Conservation (phyloP, 2,113 vertebrate species). For the Coregonus clupeaformis region DNA sequence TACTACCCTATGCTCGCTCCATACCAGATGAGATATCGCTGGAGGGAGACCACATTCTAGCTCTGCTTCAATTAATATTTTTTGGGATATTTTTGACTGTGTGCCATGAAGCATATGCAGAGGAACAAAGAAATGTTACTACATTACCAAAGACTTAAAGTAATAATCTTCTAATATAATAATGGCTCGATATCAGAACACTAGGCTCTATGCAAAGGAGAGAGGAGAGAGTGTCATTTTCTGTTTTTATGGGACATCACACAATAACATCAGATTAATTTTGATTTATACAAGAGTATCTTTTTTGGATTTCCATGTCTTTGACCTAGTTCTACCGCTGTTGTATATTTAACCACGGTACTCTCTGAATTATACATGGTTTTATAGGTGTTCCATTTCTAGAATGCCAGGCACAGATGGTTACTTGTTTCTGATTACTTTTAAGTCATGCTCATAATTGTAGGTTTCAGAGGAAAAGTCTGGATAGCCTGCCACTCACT, state of each 20-base stretch:
- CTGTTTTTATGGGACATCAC: background rate
- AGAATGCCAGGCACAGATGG: background rate
- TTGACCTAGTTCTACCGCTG: conserved; percentile 4
- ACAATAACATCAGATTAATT: background rate
- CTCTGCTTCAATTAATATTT: background rate
- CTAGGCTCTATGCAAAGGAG: background rate
- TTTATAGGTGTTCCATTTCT: background rate
- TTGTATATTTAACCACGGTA: background rate
- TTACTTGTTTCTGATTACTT: background rate
- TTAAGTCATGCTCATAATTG: background rate
- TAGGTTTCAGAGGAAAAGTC: background rate
- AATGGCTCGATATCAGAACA: background rate
- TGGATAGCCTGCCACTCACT: background rate
- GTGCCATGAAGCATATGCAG: too few species aligned
- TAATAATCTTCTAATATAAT: too few species aligned
- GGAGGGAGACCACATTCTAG: conserved; percentile 12
- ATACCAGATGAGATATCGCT: background rate
- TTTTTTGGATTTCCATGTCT: background rate
- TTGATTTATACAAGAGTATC: background rate
- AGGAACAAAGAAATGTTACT: background rate
- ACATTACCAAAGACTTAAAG: background rate
- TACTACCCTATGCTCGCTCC: conserved; percentile 9
- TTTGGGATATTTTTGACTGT: background rate
- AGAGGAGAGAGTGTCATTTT: background rate
- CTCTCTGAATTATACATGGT: background rate